Base-by-base conservation (phyloP, 2,888 invertebrate genomes). In the Periphyllus acericola region DNA sequence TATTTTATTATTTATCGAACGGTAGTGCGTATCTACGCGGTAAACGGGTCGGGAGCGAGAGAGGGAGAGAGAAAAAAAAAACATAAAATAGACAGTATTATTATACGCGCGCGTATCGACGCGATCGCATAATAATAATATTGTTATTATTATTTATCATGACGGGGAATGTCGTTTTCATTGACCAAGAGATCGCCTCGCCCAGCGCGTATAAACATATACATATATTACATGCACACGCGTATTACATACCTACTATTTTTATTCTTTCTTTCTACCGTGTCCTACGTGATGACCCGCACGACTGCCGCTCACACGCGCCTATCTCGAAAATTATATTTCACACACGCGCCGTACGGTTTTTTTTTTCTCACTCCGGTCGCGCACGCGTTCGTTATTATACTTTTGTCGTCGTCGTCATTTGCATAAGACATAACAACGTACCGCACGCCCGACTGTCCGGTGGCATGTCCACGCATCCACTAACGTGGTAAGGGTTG, bases 261-360 rank as follows among this genome's bases (percentile, higher is more conserved):
- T 32, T 72, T 34, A 72, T 29, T 29, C 29, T 32, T 55, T 71
- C 21, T 78, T 66, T 17, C 34, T 29, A 17, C 29, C 25, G 40
- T 4, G 78, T 52, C 14, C 68, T 85, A 85, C 79, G 85, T 79
- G 86, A 87, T 60, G 80, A 87, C 72, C 60, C n/a, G 80, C 80
- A 74, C 80, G 79, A 1, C 21, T 9, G 40, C 6, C 36, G 17
- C 2, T 21, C 60, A 25, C 60, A 60, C 60, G 60, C 21, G 60
- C 25, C 60, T 60, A 60, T 60, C 60, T 21, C 9, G 21, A 60
- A 60, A 60, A 60, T 25, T 21, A 25, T 60, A 60, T 25, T 25
- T 1, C 21, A 25, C 5, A 25, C 71, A 17, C 17, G 68, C 68
- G 8, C 17, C 6, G 32, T 17, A 71, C 14, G 29, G 29, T 29